phyloP scores from a whole-genome alignment of 2,888 invertebrate species.

The Cenopis cana region DNA sequence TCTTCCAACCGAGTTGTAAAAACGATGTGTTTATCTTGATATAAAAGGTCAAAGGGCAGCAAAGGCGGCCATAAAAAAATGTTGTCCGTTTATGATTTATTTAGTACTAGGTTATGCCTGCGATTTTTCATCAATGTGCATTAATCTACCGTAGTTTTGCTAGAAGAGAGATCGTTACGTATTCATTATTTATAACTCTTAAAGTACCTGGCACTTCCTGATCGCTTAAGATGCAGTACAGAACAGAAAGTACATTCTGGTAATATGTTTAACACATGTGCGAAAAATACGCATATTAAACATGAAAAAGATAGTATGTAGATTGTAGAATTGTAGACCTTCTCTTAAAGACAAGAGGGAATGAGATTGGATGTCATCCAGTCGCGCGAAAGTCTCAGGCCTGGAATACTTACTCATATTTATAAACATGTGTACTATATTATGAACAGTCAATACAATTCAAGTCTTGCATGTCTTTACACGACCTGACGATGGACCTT shows the following conservation, averaged over 20 bases:
- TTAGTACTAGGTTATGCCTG: no score
- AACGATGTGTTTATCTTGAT: constrained; percentile 18
- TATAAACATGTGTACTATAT: not conserved
- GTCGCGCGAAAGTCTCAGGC: no score
- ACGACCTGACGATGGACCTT: no score
- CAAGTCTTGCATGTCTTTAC: not conserved
- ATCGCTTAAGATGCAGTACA: not conserved
- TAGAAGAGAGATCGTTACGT: not conserved
- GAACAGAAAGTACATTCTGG: not conserved
- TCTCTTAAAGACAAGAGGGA: no score
- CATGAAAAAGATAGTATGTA: no score
- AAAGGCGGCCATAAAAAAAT: not conserved
- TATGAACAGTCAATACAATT: not conserved
- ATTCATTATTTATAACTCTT: not conserved
- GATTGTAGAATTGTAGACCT: no score
- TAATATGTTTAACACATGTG: no score
- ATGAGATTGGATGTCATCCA: no score
- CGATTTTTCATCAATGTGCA: not conserved
- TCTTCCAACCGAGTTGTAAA: constrained; percentile 7
- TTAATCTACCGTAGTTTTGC: not conserved
- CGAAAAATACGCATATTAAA: no score
- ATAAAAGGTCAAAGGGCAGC: not conserved
- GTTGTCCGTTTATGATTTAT: no score
- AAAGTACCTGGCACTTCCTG: not conserved
- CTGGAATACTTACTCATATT: not conserved